Percentiles rank a stretch among this genome's conserved stretches.
Conservation (phyloP, 1,140 invertebrate genomes). For the Medauroidea extradentata region DNA sequence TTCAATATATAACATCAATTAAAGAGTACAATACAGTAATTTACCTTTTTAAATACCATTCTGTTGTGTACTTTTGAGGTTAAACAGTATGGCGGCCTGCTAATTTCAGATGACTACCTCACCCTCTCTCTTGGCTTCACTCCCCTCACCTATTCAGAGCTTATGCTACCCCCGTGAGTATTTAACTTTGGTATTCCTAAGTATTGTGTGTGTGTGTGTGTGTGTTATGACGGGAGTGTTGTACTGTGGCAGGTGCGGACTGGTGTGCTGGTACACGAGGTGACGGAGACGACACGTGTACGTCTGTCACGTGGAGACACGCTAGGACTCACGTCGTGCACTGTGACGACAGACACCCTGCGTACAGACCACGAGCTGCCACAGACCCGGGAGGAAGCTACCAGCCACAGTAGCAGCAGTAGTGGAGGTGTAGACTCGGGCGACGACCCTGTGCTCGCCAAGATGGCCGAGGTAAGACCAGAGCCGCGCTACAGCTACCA, state of each 20-base stretch:
- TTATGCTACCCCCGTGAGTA: too few species aligned
- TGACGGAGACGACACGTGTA: conserved; percentile 52
- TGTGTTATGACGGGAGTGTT: background rate
- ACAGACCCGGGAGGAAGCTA: background rate
- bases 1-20: too few species aligned
- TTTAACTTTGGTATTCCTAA: too few species aligned
- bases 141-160: too few species aligned
- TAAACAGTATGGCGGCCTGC: too few species aligned
- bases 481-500: background rate
- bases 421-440: too few species aligned
- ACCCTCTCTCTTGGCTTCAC: too few species aligned
- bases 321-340: conserved; percentile 49
- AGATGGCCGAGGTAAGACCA: conserved; percentile 43
- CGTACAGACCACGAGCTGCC: conserved; percentile 38
- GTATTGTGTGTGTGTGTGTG: too few species aligned
- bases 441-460: conserved; percentile 35
- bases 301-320: conserved; percentile 50
- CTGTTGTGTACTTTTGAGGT: too few species aligned
- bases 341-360: conserved; percentile 47
- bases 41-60: too few species aligned
- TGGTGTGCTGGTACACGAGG: conserved; percentile 44
- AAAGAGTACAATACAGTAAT: too few species aligned
- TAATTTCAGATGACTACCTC: too few species aligned
- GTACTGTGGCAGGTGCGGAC: conserved; percentile 3
- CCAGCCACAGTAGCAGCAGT: background rate